These are phyloP conservation scores for Flabesymbios commensalis DNA, from an alignment of 2,888 invertebrate species.

Conservation along the genomic window DNA sequence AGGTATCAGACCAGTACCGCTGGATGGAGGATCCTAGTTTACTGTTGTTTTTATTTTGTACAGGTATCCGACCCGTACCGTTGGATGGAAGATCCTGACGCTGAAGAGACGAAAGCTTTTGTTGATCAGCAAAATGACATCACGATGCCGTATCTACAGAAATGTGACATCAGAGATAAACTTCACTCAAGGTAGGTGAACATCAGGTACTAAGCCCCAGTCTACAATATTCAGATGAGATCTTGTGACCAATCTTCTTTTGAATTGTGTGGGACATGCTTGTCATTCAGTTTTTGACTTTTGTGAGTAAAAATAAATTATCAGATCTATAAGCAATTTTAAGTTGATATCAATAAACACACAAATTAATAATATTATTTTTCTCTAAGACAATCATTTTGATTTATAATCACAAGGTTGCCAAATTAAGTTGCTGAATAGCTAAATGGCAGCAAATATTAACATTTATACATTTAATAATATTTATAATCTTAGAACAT, in stretches of 20 bases:
- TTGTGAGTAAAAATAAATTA: too few relatives aligned
- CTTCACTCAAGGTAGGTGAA: constrained; percentile 68
- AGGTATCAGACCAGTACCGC: constrained; percentile 89
- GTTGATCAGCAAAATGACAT: constrained; percentile 89
- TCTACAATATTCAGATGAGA: not conserved
- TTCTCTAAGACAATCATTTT: too few relatives aligned
- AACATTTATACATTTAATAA: too few relatives aligned
- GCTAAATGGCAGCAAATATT: too few relatives aligned
- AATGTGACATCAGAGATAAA: constrained; percentile 73
- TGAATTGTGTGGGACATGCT: not conserved
- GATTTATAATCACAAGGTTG: too few relatives aligned
- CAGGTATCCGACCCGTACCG: constrained; percentile 89
- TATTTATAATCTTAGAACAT: too few relatives aligned
- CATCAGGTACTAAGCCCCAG: not conserved
- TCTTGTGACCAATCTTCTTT: not conserved
- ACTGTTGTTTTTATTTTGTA: too few relatives aligned
- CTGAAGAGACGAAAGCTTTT: constrained; percentile 85
- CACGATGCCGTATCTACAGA: constrained; percentile 81
- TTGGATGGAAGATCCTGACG: constrained; percentile 95
- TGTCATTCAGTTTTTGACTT: too few relatives aligned
- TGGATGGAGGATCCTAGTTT: constrained; percentile 85
- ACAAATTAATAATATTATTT: too few relatives aligned
- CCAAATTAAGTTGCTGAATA: too few relatives aligned
- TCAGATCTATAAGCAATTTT: too few relatives aligned
- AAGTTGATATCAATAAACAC: too few relatives aligned